These are phyloP conservation scores for Drosophila diplacantha DNA, from an alignment of 2,888 invertebrate species.

Conservation along the genomic window DNA sequence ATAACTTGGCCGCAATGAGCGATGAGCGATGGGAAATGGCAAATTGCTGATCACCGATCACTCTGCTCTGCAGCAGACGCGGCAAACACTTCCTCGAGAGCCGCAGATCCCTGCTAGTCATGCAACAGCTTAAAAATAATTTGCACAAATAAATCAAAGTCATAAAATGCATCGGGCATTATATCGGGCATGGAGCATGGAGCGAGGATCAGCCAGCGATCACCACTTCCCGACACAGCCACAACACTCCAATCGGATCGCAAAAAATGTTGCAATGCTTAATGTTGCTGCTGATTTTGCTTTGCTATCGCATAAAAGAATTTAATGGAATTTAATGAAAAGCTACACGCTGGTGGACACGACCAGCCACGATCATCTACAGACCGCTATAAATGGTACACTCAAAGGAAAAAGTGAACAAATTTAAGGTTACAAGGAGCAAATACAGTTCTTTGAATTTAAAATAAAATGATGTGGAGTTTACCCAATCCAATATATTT, in stretches of 20 bases:
- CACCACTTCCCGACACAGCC: neutral
- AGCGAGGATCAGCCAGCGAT: conserved; percentile 20
- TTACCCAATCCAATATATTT: no score
- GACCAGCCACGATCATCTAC: conserved; percentile 32
- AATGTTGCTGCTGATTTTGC: conserved; percentile 30
- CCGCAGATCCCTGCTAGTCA: conserved; percentile 37
- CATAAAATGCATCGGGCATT: conserved; percentile 54
- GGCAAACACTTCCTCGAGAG: conserved; percentile 12
- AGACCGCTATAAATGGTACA: conserved; percentile 12
- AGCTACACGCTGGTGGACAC: conserved; percentile 67
- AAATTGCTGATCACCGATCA: conserved; percentile 35
- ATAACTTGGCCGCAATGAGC: conserved; percentile 48
- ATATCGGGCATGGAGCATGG: conserved; percentile 22
- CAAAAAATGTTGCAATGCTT: conserved; percentile 44
- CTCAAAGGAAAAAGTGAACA: neutral
- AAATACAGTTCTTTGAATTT: neutral
- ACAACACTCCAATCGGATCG: conserved; percentile 14
- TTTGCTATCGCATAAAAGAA: conserved; percentile 72
- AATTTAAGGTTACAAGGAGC: no score
- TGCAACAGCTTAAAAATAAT: conserved; percentile 64
- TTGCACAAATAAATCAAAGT: conserved; percentile 71
- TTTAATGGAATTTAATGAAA: conserved; percentile 73
- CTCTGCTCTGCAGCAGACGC: conserved; percentile 48
- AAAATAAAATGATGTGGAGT: neutral
- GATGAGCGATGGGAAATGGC: conserved; percentile 42